phyloP scores from a whole-genome alignment of 2,888 invertebrate genomes.

The Drosophila affinis region DNA sequence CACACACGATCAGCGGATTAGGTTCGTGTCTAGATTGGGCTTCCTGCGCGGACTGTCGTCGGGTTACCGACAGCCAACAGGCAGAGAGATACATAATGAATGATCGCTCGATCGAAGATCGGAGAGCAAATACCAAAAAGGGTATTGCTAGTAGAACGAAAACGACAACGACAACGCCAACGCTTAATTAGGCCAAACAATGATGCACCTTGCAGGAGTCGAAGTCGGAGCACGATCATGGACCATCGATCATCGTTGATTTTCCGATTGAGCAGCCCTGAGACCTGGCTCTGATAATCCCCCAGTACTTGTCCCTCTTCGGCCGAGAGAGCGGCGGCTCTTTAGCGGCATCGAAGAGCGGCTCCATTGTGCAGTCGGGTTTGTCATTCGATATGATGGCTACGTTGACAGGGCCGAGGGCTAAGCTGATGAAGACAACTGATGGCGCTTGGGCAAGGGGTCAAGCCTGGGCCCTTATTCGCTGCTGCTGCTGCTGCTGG shows the following conservation, averaged over 20 bases:
- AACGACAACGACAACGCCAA: neutral
- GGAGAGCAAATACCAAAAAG: neutral
- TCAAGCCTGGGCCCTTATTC: conserved; percentile 54
- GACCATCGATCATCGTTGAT: conserved; percentile 70
- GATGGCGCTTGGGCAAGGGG: conserved; percentile 26
- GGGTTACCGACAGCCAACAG: neutral
- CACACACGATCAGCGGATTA: neutral
- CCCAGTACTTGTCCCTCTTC: neutral
- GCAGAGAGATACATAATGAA: neutral
- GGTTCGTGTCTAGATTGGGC: no score
- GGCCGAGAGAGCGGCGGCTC: neutral
- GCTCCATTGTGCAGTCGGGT: conserved; percentile 54
- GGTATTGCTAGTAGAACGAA: neutral
- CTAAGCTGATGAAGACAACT: conserved; percentile 51
- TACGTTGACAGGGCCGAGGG: conserved; percentile 61
- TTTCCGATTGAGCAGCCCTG: conserved; percentile 69
- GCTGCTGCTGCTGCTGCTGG: conserved; percentile 26
- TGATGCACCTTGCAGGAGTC: conserved; percentile 33
- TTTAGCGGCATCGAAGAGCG: no score
- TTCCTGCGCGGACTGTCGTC: neutral
- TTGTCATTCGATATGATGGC: conserved; percentile 79
- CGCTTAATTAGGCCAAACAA: conserved; percentile 42
- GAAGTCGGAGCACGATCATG: conserved; percentile 3
- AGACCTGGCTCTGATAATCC: conserved; percentile 39
- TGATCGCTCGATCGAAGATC: neutral